These are phyloP conservation scores for Anguilla anguilla DNA, from an alignment of 2,797 vertebrate genomes.

Conservation along the genomic window DNA sequence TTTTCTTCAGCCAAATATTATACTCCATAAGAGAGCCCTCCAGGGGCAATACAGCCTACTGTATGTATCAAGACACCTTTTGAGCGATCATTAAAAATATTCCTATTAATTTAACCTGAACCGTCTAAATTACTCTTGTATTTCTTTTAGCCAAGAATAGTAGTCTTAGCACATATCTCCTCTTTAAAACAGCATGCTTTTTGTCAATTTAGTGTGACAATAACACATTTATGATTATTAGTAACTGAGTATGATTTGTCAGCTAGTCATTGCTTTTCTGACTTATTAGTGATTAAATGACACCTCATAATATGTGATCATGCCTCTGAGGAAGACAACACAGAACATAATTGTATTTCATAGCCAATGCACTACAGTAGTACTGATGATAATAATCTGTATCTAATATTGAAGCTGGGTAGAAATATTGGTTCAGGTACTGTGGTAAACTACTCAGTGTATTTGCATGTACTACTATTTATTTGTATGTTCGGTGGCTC, in stretches of 20 bases:
- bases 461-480: background rate
- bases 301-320: background rate
- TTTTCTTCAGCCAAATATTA: background rate
- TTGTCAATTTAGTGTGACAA: background rate
- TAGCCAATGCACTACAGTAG: background rate
- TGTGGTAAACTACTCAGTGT: background rate
- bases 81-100: no score
- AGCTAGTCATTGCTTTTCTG: background rate
- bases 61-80: background rate
- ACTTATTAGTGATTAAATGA: background rate
- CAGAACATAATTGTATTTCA: background rate
- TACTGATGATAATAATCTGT: background rate
- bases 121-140: background rate
- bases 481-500: background rate
- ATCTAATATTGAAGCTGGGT: background rate
- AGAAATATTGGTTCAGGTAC: background rate
- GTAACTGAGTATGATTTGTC: background rate
- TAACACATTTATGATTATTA: background rate
- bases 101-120: background rate
- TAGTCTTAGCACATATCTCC: background rate
- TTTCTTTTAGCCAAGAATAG: background rate
- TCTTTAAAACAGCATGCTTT: background rate
- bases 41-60: background rate
- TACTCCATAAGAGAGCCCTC: background rate
- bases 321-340: background rate